Base-by-base conservation (phyloP, 2,113 vertebrate species). In the Sula dactylatra region DNA sequence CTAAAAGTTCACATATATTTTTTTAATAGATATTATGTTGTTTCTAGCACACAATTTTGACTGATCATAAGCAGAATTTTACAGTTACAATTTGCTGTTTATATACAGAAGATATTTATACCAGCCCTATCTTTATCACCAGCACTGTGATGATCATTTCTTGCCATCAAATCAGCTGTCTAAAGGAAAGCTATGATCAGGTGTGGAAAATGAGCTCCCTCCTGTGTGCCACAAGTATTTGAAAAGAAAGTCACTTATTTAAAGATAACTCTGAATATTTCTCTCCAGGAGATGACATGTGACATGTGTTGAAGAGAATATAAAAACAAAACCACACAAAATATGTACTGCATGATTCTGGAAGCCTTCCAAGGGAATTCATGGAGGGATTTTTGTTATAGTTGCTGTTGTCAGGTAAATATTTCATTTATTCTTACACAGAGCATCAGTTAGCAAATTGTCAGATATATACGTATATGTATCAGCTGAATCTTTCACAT, bases 371-470 rank as follows among this genome's bases (percentile, higher is more conserved):
- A 90, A 85, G 49, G 11, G 52, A 61, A 82, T 78, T 95, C 12
- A 47, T 44, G 38, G 31, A 86, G 56, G 34, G 32, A 88, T 91
- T 86, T 89, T 91, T 78, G 42, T 38, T 89, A 49, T 5, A 77
- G 19, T 38, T 90, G 14, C 17, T 59, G 36, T 25, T 55, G 40
- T 54, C 76, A 67, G 65, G 64, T 91, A 96, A 76, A 88, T 89
- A 96, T 91, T 95, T 94, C 4, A 72, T 88, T 94, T 95, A 93
- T 80, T 97, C 29, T 81, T 94, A 64, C 18, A 70, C 1, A 21
- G 77, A 88, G 25, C 71, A 92, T 31, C 16, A 88, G 26, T 62
- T 83, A 90, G 5, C 32, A 90, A 40, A 69, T 45, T 15, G 38
- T 90, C 38, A 69, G 24, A 55, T 50, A 67, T 8, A 38, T 40